A percentile compares a stretch with the other conserved stretches of the same genome.
phyloP scores from a whole-genome alignment of 2,113 vertebrate species.

The Balaeniceps rex region DNA sequence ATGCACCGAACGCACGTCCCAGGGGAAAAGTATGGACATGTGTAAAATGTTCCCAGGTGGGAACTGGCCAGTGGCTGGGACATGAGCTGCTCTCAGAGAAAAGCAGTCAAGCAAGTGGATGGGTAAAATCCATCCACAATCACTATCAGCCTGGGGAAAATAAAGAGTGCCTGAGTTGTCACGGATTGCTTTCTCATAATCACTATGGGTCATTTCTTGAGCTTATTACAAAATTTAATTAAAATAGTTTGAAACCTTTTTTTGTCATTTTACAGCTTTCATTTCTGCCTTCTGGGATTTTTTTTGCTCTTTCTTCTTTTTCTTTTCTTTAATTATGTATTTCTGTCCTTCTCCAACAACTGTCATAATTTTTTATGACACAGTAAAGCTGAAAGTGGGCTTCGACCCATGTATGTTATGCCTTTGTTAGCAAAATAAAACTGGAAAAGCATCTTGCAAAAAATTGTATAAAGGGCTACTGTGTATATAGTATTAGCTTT shows the following conservation, averaged over 20 bases:
- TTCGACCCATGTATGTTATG: background rate
- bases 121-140: background rate
- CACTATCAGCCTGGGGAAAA: background rate
- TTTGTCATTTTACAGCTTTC: background rate
- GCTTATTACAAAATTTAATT: background rate
- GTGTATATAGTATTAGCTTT: background rate
- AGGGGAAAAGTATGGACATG: background rate
- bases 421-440: constrained; percentile 8
- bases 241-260: background rate
- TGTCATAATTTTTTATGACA: background rate
- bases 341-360: background rate
- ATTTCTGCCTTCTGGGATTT: background rate
- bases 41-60: background rate
- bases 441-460: background rate
- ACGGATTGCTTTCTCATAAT: background rate
- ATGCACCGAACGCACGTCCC: background rate
- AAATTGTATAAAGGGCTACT: background rate
- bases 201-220: background rate
- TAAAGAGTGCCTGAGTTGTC: background rate
- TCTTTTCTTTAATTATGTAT: background rate
- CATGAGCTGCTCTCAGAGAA: background rate
- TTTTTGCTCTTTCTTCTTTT: background rate
- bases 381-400: background rate
- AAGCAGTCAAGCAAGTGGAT: background rate
- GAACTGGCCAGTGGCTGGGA: background rate